A percentile compares a stretch with the other conserved stretches of the same genome.
Conservation (phyloP, 1,140 invertebrate species). For the Brachionus manjavacas region DNA sequence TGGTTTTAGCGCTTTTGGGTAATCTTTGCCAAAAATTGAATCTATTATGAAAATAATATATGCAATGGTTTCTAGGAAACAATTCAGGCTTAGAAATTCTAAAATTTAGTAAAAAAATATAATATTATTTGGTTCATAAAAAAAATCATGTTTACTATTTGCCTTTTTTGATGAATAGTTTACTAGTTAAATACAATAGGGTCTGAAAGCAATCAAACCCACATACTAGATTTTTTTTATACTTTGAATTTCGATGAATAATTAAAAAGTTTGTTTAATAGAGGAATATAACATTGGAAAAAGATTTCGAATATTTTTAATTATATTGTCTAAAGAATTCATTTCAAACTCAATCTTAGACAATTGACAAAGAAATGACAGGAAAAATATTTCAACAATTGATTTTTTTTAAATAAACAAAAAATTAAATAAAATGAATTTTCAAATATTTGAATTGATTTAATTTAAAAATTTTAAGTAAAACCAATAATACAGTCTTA, state of each 20-base stretch:
- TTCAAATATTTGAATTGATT: neutral
- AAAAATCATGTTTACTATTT: neutral
- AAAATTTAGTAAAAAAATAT: neutral
- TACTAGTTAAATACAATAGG: neutral
- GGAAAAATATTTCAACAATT: neutral
- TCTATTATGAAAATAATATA: neutral
- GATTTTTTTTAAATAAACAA: neutral
- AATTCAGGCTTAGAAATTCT: neutral
- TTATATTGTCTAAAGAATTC: neutral
- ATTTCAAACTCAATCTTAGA: neutral
- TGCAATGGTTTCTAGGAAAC: neutral
- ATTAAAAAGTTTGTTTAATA: neutral
- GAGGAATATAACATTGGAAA: neutral
- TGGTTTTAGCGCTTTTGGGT: neutral
- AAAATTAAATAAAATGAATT: neutral
- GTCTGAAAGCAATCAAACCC: neutral
- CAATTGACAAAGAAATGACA: neutral
- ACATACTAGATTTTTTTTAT: neutral
- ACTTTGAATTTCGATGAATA: neutral
- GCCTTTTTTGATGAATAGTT: neutral
- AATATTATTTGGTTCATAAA: neutral
- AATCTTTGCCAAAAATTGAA: neutral
- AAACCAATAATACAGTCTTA: neutral
- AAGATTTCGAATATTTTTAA: neutral
- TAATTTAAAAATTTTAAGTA: neutral